phyloP scores from a whole-genome alignment of 1,140 invertebrate genomes.

The Drosophila oshimai region DNA sequence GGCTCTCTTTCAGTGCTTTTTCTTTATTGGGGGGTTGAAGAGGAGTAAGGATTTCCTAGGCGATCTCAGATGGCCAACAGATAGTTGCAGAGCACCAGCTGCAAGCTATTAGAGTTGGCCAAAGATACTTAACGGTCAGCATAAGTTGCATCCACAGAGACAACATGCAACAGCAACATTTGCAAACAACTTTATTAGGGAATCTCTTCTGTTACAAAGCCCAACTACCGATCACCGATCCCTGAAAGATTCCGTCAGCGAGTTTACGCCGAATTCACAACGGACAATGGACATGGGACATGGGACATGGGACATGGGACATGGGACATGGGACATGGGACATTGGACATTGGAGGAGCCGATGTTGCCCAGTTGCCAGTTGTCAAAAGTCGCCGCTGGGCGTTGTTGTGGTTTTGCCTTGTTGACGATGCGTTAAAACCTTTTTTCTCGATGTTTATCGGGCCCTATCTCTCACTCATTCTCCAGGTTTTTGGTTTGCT shows the following conservation, averaged over 20 bases:
- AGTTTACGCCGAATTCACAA: constrained; percentile 64
- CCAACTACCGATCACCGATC: background rate
- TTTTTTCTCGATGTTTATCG: constrained; percentile 49
- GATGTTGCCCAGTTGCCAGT: constrained; percentile 9
- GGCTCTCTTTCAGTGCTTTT: background rate
- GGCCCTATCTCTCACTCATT: background rate
- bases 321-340: constrained; percentile 18
- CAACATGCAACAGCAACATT: constrained; percentile 4
- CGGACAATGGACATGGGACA: constrained; percentile 4
- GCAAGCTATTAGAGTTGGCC: constrained; percentile 61
- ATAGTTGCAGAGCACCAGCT: constrained; percentile 50
- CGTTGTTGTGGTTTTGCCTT: constrained; percentile 29
- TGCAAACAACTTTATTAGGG: constrained; percentile 63
- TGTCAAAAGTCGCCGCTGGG: constrained; percentile 63
- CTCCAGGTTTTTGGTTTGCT: constrained; percentile 6
- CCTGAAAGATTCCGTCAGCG: constrained; percentile 32
- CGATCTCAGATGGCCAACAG: constrained; percentile 35
- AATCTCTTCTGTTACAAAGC: background rate
- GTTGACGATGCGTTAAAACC: constrained; percentile 55
- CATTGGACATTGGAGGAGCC: background rate
- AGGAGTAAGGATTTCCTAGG: background rate
- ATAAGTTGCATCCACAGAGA: constrained; percentile 1
- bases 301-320: constrained; percentile 10
- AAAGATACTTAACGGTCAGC: constrained; percentile 51
- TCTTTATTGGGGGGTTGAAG: background rate